Base-by-base conservation (phyloP, 2,888 invertebrate species). In the Drosophila emarginata region DNA sequence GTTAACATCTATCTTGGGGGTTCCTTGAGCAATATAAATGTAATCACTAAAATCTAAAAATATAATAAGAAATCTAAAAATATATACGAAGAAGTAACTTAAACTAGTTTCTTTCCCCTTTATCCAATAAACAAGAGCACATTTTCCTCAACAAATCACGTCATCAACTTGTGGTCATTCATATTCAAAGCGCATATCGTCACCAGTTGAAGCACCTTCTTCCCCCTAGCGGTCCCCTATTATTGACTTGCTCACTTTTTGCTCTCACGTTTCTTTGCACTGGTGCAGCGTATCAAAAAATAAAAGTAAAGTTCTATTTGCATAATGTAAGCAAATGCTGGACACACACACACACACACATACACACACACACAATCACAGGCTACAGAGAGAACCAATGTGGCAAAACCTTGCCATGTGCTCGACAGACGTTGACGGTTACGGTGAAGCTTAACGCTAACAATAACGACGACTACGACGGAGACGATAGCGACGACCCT, bases 201-300 rank as follows among this genome's bases (percentile, higher is more conserved):
- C 45, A 45, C 45, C 45, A 45, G 45, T 45, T 45, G 45, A 9
- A 32, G 32, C 11, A 32, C 11, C 9, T 32, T 32, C 32, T 7
- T 32, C 32, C 9, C 32, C 2, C 28, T 28, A 28, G 6, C 6
- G 28, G 6, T 12, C 18, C 15, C 45, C 45, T 14, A 4, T 45
- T 21, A 45, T 45, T 45, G 45, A 45, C 45, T 45, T 45, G 12
- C 21, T 45, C 45, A 45, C 45, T 45, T 18, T 45, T 45, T 45
- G 66, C 56, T 61, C 77, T 80, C 80, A 84, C 80, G 80, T 83
- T 84, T 79, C 72, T 37, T 11, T 73, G 77, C 80, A 83, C 77
- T 83, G 72, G 77, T 28, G 58, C 70, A 64, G 67, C 66, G 64
- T 69, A 68, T 74, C 61, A 68, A 21, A 45, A 45, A 45, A 45